Evolutionary conservation across 2,797 vertebrate genomes (phyloP), one percentile per base, ranked within the genome.

Genomic region (Morus bassanus): DNA sequence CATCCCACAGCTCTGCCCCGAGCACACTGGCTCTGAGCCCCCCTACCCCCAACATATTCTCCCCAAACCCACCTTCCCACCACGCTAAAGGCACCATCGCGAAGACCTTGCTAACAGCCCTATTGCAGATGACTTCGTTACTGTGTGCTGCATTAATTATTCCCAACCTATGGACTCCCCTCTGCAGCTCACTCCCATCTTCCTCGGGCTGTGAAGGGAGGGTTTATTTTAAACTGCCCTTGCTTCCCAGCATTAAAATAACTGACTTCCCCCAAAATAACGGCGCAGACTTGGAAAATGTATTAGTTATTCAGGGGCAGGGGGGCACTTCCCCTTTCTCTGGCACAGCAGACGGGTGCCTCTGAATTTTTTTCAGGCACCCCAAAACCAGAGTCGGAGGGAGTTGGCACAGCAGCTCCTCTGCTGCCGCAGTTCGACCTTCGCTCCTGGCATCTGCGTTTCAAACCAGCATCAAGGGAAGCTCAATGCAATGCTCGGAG

Each of bases 401-500:
- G 30, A 33, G 33, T 27, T 10, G 61, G 21, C 18, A 11, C 61
- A 18, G 61, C 39, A 13, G 39, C 27, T 41, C 60, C 60, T 41
- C 60, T 18, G 9, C 27, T 41, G 27, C 37, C 37, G 18, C 0
- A 1, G 64, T 15, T 69, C 33, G 50, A 6, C 41, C 22, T 1
- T 8, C 0, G 0, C 45, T 30, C 35, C 28, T 39, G 28, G 50
- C 5, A 28, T 63, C 41, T 4, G 2, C 2, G 0, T 24, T 3
- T 15, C 72, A 51, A 50, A 16, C 43, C 4, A 0, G 28, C 39
- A 1, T 0, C 31, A 7, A 13, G 31, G 43, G n/a, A 51, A 68
- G 59, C 74, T 33, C 78, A 7, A 23, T 0, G 3, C 2, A 2
- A 10, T 1, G 31, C 65, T 39, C 9, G 3, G 50, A 61, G 28